Evolutionary conservation across 2,113 vertebrate genomes (phyloP).

Genomic region (Lampris incognitus): DNA sequence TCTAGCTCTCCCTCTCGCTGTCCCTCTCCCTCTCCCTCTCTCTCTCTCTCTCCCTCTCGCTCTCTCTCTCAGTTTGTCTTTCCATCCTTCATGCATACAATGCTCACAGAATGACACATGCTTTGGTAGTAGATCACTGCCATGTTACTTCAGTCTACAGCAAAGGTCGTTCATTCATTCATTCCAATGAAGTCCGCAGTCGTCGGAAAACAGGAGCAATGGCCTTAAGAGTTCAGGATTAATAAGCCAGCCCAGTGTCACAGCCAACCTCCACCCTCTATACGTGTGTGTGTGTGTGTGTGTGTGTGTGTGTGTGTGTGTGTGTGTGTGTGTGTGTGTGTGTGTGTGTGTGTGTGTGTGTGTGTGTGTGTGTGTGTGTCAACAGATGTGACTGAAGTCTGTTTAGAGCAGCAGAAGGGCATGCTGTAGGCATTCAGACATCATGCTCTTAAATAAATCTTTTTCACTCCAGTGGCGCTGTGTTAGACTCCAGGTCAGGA

Average conservation of each 20-base stretch:
- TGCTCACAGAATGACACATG: not conserved
- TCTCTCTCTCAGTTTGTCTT: not conserved
- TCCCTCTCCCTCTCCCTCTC: not conserved
- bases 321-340: not conserved
- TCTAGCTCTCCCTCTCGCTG: not conserved
- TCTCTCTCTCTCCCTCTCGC: not conserved
- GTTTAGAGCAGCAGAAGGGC: slow-evolving; percentile 41
- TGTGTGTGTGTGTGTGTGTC: slow-evolving; percentile 14
- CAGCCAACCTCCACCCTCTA: slow-evolving; percentile 21
- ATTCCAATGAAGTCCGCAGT: slow-evolving; percentile 23
- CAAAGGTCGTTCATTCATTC: slow-evolving; percentile 28
- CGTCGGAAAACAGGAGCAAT: slow-evolving; percentile 45
- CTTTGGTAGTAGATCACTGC: not conserved
- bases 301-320: slow-evolving; percentile 1
- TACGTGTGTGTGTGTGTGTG: slow-evolving; percentile 3
- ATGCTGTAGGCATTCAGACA: slow-evolving; percentile 50
- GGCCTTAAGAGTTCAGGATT: slow-evolving; percentile 30
- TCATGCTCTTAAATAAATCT: slow-evolving; percentile 63
- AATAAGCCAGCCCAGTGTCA: slow-evolving; percentile 43
- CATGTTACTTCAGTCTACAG: slow-evolving; percentile 38
- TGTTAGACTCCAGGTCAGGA: slow-evolving; percentile 28
- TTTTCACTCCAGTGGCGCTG: slow-evolving; percentile 47
- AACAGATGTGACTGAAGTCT: slow-evolving; percentile 68
- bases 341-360: not conserved
- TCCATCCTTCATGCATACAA: not conserved